phyloP scores from a whole-genome alignment of 1,140 invertebrate species.

The Vanessa tameamea region DNA sequence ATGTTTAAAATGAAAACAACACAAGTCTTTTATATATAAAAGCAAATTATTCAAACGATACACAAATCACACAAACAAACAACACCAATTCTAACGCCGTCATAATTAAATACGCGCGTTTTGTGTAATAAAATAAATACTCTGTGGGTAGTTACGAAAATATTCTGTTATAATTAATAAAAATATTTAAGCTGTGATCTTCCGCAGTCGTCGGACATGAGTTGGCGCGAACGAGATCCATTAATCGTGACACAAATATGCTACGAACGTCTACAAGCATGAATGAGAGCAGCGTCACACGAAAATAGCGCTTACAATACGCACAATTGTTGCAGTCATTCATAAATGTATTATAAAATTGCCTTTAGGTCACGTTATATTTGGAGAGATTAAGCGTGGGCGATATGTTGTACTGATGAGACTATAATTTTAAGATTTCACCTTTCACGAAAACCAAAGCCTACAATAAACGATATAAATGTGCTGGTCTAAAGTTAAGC shows the following conservation, averaged over 20 bases:
- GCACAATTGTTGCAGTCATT: background rate
- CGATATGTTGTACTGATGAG: too few species aligned
- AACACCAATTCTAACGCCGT: too few species aligned
- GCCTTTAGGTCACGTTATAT: background rate
- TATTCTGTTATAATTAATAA: background rate
- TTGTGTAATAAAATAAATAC: background rate
- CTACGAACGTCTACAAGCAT: slow-evolving; percentile 4
- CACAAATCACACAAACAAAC: too few species aligned
- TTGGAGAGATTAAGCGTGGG: too few species aligned
- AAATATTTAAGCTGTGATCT: background rate
- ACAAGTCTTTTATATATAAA: too few species aligned
- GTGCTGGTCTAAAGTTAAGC: too few species aligned
- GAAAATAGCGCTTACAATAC: background rate
- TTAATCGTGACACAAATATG: slow-evolving; percentile 12
- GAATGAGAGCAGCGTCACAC: slow-evolving; percentile 11
- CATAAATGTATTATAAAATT: background rate
- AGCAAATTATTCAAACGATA: too few species aligned
- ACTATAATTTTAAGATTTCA: too few species aligned
- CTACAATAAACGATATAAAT: too few species aligned
- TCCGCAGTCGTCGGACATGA: background rate
- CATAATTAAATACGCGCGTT: too few species aligned
- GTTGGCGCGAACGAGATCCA: background rate
- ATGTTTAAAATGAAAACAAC: too few species aligned
- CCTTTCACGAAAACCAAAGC: too few species aligned
- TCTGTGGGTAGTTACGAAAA: background rate